Conservation (phyloP, 2,797 vertebrate species). For the Potorous gilbertii region DNA sequence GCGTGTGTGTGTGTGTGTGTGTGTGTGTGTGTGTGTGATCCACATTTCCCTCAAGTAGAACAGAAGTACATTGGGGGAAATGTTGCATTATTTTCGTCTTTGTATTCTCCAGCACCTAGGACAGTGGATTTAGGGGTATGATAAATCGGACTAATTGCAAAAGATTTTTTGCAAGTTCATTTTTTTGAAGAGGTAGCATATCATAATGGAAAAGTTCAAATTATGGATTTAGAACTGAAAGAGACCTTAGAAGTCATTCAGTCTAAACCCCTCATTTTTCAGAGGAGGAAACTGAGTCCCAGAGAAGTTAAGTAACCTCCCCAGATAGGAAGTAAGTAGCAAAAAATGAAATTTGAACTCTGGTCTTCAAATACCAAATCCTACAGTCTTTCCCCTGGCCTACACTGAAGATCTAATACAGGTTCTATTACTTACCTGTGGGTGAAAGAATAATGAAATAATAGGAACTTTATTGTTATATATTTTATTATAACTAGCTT, state of each 20-base stretch:
- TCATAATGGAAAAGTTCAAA: background rate
- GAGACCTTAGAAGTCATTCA: background rate
- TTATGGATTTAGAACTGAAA: background rate
- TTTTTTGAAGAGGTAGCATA: background rate
- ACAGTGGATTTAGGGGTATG: background rate
- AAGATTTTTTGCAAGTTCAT: background rate
- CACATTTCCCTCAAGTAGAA: background rate
- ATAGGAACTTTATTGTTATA: background rate
- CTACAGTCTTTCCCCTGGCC: background rate
- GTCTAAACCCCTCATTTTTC: background rate
- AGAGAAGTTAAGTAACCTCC: background rate
- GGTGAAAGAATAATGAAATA: background rate
- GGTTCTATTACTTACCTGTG: background rate
- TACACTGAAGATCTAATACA: background rate
- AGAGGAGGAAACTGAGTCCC: background rate
- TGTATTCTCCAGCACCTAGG: background rate
- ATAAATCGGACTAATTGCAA: background rate
- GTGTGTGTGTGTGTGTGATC: too few relatives aligned
- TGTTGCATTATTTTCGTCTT: background rate
- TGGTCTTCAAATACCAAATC: background rate
- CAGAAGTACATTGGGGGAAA: background rate
- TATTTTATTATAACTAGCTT: background rate
- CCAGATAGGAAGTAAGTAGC: background rate
- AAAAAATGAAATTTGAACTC: background rate
- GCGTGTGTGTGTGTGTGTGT: too few relatives aligned